Base-by-base conservation (phyloP, 2,888 invertebrate species). In the Dolichomitus sp. region DNA sequence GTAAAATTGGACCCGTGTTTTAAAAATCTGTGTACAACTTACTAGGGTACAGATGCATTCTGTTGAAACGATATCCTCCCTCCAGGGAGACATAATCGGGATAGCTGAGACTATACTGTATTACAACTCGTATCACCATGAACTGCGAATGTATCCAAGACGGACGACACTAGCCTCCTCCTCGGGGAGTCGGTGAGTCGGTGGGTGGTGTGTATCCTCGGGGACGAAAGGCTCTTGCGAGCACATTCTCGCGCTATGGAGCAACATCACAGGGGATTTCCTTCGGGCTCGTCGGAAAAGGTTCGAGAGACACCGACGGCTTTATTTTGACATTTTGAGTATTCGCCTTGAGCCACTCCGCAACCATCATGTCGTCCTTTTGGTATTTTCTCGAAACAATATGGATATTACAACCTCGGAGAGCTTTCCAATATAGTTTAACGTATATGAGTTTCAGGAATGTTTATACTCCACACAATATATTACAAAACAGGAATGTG, bases 221-320 rank as follows among this genome's bases (percentile, higher is more conserved):
- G 52, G 17, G 17, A 52, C 52, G 52, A 23, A 2, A 37, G 37
- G 37, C 52, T 52, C 52, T 19, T 19, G 37, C n/a, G 14, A 33
- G 37, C 37, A 61, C 19, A 65, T 80, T 74, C 63, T 52, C 57
- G 19, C 57, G 45, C 61, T 33, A 37, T 9, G 37, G 37, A 37
- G 48, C n/a, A 37, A 50, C 72, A 57, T 66, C 66, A 66, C 40
- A n/a, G 54, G 68, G 45, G 75, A 75, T 65, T 69, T 76, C 57
- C 57, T 63, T 48, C 30, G 57, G 65, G 48, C 80, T 63, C 57
- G 70, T 57, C 57, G 70, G 70, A 75, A 76, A 75, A 76, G 70
- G 59, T 70, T 57, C 65, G 27, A 54, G 52, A 76, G 42, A 27
- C 19, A 65, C 23, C 75, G 37, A 23, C 14, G 52, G 45, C 33